Conservation (phyloP, 2,797 vertebrate genomes). For the Enteromius treurensis region DNA sequence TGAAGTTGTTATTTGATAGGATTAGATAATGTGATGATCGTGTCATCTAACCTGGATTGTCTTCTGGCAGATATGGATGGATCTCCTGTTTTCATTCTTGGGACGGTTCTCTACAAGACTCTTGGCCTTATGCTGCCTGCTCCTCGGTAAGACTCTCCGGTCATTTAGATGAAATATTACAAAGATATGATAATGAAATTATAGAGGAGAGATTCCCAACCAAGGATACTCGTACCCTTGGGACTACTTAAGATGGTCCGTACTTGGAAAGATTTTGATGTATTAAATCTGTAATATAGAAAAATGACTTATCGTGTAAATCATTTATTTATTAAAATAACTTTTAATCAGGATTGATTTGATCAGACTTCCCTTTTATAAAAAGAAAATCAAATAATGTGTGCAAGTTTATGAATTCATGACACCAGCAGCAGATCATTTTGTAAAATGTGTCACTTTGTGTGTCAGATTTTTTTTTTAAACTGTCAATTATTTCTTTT, state of each 20-base stretch:
- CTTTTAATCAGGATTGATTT: background rate
- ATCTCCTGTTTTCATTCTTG: slow-evolving; percentile 95
- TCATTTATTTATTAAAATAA: background rate
- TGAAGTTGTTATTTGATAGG: background rate
- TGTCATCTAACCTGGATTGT: slow-evolving; percentile 27
- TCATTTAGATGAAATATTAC: slow-evolving; percentile 28
- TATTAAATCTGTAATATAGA: background rate
- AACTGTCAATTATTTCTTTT: background rate
- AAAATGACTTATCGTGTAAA: background rate
- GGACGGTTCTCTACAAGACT: slow-evolving; percentile 98
- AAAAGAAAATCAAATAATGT: background rate
- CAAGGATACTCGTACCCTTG: background rate
- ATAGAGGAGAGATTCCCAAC: background rate
- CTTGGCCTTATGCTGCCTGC: slow-evolving; percentile 96
- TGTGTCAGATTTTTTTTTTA: too few relatives aligned
- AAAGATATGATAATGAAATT: background rate
- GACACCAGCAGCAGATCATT: background rate
- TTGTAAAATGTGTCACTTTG: background rate
- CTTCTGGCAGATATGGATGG: slow-evolving; percentile 88
- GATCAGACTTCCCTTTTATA: background rate
- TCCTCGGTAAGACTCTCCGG: slow-evolving; percentile 84
- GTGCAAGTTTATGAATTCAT: background rate
- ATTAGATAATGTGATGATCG: slow-evolving; percentile 6
- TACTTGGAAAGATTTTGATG: background rate
- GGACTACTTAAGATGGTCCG: background rate